Percentiles rank a stretch among this genome's conserved stretches.
Conservation (phyloP, 1,140 invertebrate genomes). For the Cotesia glomerata region DNA sequence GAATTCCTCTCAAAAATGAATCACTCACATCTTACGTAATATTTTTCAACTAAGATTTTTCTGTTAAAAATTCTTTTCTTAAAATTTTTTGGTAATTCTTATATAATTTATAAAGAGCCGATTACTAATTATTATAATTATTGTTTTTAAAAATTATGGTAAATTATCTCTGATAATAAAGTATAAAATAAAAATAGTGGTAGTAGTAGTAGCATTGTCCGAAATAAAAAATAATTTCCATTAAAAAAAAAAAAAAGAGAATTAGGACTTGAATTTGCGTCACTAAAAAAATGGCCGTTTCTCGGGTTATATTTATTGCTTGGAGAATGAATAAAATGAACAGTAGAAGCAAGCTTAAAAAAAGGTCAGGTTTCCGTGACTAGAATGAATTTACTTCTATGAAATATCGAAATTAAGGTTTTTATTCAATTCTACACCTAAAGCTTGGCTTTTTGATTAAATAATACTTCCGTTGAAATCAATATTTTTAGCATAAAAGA, state of each 20-base stretch:
- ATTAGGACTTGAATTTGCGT: slow-evolving; percentile 8
- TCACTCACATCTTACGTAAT: too few relatives aligned
- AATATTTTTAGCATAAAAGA: too few relatives aligned
- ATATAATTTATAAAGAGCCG: too few relatives aligned
- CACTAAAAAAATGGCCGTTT: neutral
- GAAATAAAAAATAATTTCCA: neutral
- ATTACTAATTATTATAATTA: too few relatives aligned
- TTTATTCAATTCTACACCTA: neutral
- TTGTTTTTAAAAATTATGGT: too few relatives aligned
- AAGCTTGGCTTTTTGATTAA: neutral
- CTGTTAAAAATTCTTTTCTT: too few relatives aligned
- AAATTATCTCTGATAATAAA: too few relatives aligned
- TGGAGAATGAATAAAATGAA: neutral
- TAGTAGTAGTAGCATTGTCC: slow-evolving; percentile 13
- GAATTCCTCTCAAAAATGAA: too few relatives aligned
- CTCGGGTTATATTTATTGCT: neutral
- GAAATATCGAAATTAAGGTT: neutral
- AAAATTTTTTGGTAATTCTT: too few relatives aligned
- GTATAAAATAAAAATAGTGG: neutral
- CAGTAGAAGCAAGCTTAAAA: neutral
- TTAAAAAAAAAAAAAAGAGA: too few relatives aligned
- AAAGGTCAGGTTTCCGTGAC: slow-evolving; percentile 10
- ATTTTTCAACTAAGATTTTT: too few relatives aligned
- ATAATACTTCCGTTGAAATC: neutral
- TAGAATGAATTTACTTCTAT: neutral